A percentile compares a stretch with the other conserved stretches of the same genome.
Conservation (phyloP, 2,888 invertebrate genomes). For the Nineta flava region DNA sequence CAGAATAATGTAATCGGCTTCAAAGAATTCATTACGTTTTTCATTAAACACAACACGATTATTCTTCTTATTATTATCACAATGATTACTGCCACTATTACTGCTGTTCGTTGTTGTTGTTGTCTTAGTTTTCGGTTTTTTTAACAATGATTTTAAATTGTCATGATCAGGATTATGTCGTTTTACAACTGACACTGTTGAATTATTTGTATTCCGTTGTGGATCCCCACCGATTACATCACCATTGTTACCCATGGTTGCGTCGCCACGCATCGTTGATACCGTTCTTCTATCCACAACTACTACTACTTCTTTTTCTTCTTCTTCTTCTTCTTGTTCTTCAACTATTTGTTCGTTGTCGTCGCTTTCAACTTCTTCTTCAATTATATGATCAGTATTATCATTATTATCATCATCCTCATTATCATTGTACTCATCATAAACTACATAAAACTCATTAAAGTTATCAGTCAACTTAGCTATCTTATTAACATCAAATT, state of each 20-base stretch:
- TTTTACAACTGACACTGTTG: constrained; percentile 24
- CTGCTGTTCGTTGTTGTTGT: constrained; percentile 29
- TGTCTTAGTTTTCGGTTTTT: constrained; percentile 44
- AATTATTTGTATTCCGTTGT: constrained; percentile 25
- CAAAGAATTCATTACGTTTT: constrained; percentile 78
- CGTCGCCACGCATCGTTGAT: constrained; percentile 34
- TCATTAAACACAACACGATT: constrained; percentile 79
- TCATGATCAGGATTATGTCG: constrained; percentile 43
- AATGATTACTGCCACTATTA: neutral
- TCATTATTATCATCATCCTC: constrained; percentile 17
- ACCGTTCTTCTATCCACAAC: neutral
- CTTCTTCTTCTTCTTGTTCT: constrained; percentile 7
- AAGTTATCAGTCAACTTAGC: constrained; percentile 5
- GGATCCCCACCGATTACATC: constrained; percentile 27
- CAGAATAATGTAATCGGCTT: constrained; percentile 81
- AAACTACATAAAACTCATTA: constrained; percentile 22
- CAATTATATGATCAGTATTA: constrained; percentile 15
- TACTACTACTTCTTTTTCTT: constrained; percentile 1
- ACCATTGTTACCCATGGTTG: constrained; percentile 13
- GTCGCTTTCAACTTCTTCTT: constrained; percentile 25
- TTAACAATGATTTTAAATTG: constrained; percentile 56
- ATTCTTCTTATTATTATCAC: constrained; percentile 30
- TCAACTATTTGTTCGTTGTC: constrained; percentile 14
- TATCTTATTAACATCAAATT: neutral
- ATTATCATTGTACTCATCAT: constrained; percentile 16